Evolutionary conservation across 2,888 invertebrate genomes (phyloP), one percentile per base, ranked within the genome.

Genomic region (Amblyjoppa proteus): DNA sequence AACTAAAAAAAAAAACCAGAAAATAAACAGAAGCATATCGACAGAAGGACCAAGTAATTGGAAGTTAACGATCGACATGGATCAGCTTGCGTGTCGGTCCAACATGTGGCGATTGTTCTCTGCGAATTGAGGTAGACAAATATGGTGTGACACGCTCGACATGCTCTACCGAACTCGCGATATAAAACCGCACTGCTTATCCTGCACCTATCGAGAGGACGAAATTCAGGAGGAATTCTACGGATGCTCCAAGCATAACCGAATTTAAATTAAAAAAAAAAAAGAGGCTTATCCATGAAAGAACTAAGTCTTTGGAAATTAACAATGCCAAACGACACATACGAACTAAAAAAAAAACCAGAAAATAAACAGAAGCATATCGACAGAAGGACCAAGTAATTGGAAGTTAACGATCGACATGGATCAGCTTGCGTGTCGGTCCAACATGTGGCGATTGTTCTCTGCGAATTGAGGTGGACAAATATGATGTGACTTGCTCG

Each of bases 221-320:
- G 64, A 64, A 64, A n/a, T 64, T 64, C 64, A n/a, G 64, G n/a
- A 64, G 31, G n/a, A 34, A 34, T 31, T 64, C 64, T 16, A 16
- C 64, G 34, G 64, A 34, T 34, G 31, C 7, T 34, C 31, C 31
- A n/a, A 64, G 16, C 64, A 5, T 16, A 7, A 64, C 4, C 64
- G 64, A 34, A 31, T 34, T 6, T n/a, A n/a, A n/a, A n/a, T 34
- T 13, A 61, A n/a, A 51, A 16, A n/a, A 56, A 25, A 53, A 53
- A 3, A 5, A n/a, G 53, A 16, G 34, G 34, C 34, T 34, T 34
- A 34, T 34, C 34, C 4, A 34, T 34, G 34, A 4, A 34, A 34
- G 34, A 4, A 34, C 4, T 34, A 34, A 4, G 34, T 34, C 2
- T 3, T 34, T 4, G 34, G 1, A 34, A 1, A n/a, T 4, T 1